A percentile compares a stretch with the other conserved stretches of the same genome.
These are phyloP conservation scores for Hypocryptadius cinnamomeus DNA, from an alignment of 2,113 vertebrate species.

Conservation along the genomic window DNA sequence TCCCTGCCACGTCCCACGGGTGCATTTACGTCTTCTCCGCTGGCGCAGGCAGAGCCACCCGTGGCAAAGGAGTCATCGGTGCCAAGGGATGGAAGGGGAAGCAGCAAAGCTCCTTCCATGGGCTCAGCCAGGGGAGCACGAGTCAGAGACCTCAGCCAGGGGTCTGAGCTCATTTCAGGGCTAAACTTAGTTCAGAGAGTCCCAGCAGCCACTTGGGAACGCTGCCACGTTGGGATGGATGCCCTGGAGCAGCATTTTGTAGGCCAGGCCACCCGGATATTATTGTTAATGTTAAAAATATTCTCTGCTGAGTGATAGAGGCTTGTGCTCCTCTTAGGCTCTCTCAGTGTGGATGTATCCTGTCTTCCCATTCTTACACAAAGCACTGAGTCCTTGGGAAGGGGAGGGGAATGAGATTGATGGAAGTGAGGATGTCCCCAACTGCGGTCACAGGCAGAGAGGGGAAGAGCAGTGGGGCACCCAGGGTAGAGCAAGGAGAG, in stretches of 20 bases:
- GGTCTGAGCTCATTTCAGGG: constrained; percentile 49
- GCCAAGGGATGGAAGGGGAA: background rate
- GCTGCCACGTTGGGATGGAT: constrained; percentile 6
- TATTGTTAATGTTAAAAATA: constrained; percentile 34
- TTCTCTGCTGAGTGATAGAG: constrained; percentile 8
- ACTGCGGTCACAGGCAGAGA: background rate
- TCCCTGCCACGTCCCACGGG: background rate
- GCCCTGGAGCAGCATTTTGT: constrained; percentile 47
- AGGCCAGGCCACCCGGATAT: constrained; percentile 39
- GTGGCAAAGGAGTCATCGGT: background rate
- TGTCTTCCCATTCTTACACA: background rate
- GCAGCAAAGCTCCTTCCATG: background rate
- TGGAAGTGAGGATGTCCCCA: background rate
- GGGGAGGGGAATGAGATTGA: background rate
- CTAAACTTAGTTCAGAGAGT: constrained; percentile 50
- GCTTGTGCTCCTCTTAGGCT: background rate
- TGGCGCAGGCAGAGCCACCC: background rate
- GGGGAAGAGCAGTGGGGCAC: background rate
- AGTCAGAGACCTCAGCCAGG: constrained; percentile 25
- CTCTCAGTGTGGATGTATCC: accelerated
- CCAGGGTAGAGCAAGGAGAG: background rate
- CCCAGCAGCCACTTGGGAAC: constrained; percentile 27
- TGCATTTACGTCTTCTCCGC: background rate
- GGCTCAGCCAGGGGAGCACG: background rate
- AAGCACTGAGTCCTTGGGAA: background rate